Evolutionary conservation across 2,888 invertebrate species (phyloP), one percentile per base, ranked within the genome.

Genomic region (Orchesella flavescens): DNA sequence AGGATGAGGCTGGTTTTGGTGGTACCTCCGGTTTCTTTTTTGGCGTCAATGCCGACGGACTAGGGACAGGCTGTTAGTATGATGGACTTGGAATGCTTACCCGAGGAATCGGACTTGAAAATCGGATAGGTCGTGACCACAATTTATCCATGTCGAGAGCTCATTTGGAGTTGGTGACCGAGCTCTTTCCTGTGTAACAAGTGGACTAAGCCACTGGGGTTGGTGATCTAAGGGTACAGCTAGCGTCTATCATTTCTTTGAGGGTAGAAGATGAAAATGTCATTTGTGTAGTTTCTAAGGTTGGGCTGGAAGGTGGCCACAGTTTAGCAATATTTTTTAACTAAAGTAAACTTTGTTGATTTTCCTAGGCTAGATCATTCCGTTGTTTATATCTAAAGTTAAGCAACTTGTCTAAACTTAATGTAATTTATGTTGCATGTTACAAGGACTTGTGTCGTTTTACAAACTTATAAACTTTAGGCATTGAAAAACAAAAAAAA

Each of bases 131-230:
- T 15, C 74, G 91, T 2, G 93, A 92, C 94, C 94, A 94, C 0
- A 93, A 90, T 89, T 93, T 94, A 86, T 94, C 93, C 94, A 94
- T 94, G 78, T 92, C 91, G 63, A 94, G 89, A 0, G 91, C 94
- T 89, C 94, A 2, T 94, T 93, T 10, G 94, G 93, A 83, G 92
- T 92, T 0, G 86, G 91, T 88, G 88, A 91, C 85, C 88, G 90
- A 87, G 74, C 87, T 19, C 79, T 44, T 2, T 81, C 77, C 0
- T 49, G 24, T 19, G 57, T 10, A 23, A 66, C 61, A 21, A 80
- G 66, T 55, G 75, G 76, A 44, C 72, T 78, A 24, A 78, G 43
- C 19, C 34, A 34, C 34, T 15, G 59, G 49, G 21, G 17, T 21
- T 19, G 65, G 44, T 21, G 63, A 65, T 21, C 55, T 49, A 13